Conservation (phyloP, 2,888 invertebrate species). For the Hemistola chrysoprasaria region DNA sequence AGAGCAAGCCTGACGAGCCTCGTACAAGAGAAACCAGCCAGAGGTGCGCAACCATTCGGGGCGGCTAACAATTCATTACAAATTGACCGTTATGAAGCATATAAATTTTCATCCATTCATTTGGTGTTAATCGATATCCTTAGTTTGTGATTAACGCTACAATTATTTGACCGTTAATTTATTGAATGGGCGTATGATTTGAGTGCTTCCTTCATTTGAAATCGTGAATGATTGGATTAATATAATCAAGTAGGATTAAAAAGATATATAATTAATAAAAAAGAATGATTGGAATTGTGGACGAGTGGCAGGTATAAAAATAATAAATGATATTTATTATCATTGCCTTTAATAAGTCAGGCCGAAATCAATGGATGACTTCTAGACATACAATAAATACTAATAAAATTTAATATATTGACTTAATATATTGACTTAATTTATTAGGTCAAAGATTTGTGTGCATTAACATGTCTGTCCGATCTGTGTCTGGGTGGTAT, state of each 20-base stretch:
- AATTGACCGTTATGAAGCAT: constrained; percentile 24
- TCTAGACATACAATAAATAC: no score
- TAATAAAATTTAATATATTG: no score
- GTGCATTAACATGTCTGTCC: no score
- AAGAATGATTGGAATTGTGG: no score
- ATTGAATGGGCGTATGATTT: constrained; percentile 21
- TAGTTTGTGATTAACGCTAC: constrained; percentile 27
- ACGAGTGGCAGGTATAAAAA: no score
- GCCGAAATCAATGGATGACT: no score
- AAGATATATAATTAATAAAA: no score
- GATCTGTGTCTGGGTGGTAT: no score
- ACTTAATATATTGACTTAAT: no score
- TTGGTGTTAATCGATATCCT: constrained; percentile 29
- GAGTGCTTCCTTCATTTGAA: constrained; percentile 7
- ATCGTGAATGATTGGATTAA: constrained; percentile 3
- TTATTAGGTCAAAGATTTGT: no score
- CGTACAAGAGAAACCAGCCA: constrained; percentile 71
- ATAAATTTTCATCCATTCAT: constrained; percentile 29
- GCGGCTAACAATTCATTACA: constrained; percentile 32
- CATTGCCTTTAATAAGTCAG: no score
- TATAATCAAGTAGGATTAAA: not conserved
- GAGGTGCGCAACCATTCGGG: constrained; percentile 65
- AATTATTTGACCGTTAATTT: constrained; percentile 25
- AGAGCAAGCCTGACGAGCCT: constrained; percentile 49
- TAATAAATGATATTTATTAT: no score